A percentile compares a stretch with the other conserved stretches of the same genome.
Evolutionary conservation across 2,888 invertebrate species (phyloP).

Genomic region (Callyntrura sp.): DNA sequence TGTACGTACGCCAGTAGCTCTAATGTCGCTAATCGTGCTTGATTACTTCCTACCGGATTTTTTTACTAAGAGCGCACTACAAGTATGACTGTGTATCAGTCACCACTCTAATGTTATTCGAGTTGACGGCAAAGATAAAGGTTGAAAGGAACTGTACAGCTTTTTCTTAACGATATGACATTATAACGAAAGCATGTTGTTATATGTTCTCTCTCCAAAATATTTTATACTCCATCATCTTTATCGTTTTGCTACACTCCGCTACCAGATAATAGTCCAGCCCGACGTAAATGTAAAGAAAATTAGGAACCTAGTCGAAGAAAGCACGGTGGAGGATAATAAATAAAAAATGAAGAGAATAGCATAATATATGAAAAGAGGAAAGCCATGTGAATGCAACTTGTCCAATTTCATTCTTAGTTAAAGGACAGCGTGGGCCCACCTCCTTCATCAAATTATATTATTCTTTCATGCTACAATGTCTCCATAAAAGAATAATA

Average conservation of each 20-base stretch:
- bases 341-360: constrained; percentile 59
- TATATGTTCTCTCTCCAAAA: neutral
- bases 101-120: neutral
- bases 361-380: constrained; percentile 38
- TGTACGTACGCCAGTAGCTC: constrained; percentile 38
- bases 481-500: constrained; percentile 75
- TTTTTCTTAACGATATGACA: neutral
- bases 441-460: constrained; percentile 81
- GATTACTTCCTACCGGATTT: constrained; percentile 56
- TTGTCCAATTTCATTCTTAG: constrained; percentile 76
- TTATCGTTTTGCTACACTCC: constrained; percentile 3
- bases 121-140: neutral
- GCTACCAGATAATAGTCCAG: constrained; percentile 26
- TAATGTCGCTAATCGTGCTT: constrained; percentile 20
- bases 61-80: constrained; percentile 1
- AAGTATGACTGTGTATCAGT: constrained; percentile 3
- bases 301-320: constrained; percentile 47
- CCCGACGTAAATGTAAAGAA: constrained; percentile 42
- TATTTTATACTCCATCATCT: constrained; percentile 16
- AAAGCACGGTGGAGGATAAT: constrained; percentile 38
- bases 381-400: constrained; percentile 74
- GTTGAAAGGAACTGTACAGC: neutral
- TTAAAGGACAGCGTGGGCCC: constrained; percentile 76
- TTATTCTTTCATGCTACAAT: constrained; percentile 80
- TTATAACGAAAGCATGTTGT: neutral